Base-by-base conservation (phyloP, 37 sponge, comb jelly and placozoan genomes). In the Amphimedon queenslandica region DNA sequence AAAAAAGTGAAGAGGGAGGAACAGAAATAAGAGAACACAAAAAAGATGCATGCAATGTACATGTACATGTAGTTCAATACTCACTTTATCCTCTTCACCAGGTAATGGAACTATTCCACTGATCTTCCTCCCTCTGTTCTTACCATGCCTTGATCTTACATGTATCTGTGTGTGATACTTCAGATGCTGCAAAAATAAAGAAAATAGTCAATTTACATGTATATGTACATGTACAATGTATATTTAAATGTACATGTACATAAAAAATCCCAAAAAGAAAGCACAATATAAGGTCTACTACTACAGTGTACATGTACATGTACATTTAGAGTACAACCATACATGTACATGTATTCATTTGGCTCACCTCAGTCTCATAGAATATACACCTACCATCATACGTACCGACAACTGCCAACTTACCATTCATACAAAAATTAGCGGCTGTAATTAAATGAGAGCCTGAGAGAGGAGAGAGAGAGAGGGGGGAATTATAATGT, bases 81-180 rank as follows among this genome's bases (percentile, higher is more conserved):
- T 20, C 43, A 85, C 94, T 78, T 94, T 90, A 40, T 94, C 88
- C n/a, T n/a, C n/a, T 73, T 90, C 92, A 29, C 90, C 91, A 27
- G 93, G 97, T 10, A 93, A 78, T 33, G 97, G 97, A 51, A 84
- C 90, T 24, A 96, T 71, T 4, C 97, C 97, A 69, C 91, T 90
- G 57, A 96, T 93, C 51, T 96, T 96, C 0, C 94, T 79, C 5
- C 97, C 97, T 51, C 83, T 85, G 37, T 96, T 96, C 70, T 86
- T 89, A 24, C 94, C 94, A 66, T 88, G 90, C n/a, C 84, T 73
- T 34, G 97, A 96, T 24, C 85, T 42, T 0, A 91, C 97, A 63
- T 93, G 93, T 27, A 96, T 96, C 66, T 96, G 97, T 1, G 97
- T 96, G 85, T 96, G 97, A 66, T 96, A 96, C 82, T 93, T 96